A percentile compares a stretch with the other conserved stretches of the same genome.
Evolutionary conservation across 2,113 vertebrate genomes (phyloP).

Genomic region (Eublepharis macularius): DNA sequence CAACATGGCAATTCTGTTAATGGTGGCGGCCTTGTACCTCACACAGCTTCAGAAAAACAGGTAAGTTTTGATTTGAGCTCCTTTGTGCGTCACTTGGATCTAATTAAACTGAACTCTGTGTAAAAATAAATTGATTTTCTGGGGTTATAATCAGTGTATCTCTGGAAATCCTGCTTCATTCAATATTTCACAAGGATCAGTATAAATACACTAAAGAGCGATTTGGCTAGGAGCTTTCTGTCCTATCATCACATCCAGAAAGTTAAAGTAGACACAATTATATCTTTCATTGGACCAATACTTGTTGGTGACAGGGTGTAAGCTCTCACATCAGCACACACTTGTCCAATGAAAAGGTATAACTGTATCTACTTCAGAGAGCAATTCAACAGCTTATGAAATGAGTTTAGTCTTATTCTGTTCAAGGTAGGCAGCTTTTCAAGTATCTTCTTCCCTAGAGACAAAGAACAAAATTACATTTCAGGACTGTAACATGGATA

Average conservation of each 20-base stretch:
- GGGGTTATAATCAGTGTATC: neutral
- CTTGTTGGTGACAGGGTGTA: neutral
- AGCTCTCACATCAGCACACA: neutral
- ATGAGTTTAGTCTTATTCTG: too few relatives aligned
- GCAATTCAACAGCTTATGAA: neutral
- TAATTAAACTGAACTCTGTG: too few relatives aligned
- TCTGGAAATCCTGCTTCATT: neutral
- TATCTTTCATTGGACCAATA: neutral
- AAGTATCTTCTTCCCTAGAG: neutral
- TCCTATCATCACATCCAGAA: neutral
- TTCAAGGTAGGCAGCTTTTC: neutral
- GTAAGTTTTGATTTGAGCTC: neutral
- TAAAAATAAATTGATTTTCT: neutral
- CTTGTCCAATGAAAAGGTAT: too few relatives aligned
- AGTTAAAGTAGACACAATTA: neutral
- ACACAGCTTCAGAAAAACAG: neutral
- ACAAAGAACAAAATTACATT: neutral
- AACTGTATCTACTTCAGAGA: neutral
- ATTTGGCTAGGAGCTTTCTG: neutral
- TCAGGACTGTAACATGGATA: neutral
- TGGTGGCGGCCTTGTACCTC: neutral
- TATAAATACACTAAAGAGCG: neutral
- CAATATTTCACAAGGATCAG: neutral
- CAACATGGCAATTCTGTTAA: neutral
- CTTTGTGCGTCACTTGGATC: neutral